Evolutionary conservation across 2,113 vertebrate genomes (phyloP).

Genomic region (Nestor notabilis): DNA sequence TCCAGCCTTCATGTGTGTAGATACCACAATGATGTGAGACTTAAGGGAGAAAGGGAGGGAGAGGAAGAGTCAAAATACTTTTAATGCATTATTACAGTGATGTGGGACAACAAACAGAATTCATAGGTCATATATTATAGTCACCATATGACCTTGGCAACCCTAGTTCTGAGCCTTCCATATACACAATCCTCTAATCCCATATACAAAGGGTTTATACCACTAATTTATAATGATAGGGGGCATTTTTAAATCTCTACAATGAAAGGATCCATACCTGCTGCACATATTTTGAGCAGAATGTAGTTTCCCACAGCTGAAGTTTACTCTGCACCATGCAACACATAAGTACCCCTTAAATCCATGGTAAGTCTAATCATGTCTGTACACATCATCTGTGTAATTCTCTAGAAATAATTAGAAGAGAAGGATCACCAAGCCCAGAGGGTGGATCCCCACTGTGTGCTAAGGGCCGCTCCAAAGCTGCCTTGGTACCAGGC

Average conservation of each 20-base stretch:
- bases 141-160: background rate
- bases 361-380: background rate
- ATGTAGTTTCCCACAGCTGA: background rate
- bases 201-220: background rate
- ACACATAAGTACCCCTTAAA: background rate
- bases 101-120: background rate
- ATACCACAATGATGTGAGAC: background rate
- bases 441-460: background rate
- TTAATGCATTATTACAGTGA: background rate
- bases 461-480: background rate
- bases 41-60: background rate
- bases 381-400: background rate
- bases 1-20: background rate
- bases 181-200: background rate
- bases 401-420: slow-evolving; percentile 53
- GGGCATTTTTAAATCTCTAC: background rate
- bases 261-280: background rate
- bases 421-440: slow-evolving; percentile 34
- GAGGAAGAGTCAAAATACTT: background rate
- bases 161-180: background rate
- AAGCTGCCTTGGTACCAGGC: background rate
- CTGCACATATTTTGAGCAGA: background rate
- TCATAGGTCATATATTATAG: background rate
- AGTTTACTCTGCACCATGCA: background rate
- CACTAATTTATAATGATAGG: background rate